Evolutionary conservation across 2,888 invertebrate genomes (phyloP).

Genomic region (Pseudolycoriella hygida): DNA sequence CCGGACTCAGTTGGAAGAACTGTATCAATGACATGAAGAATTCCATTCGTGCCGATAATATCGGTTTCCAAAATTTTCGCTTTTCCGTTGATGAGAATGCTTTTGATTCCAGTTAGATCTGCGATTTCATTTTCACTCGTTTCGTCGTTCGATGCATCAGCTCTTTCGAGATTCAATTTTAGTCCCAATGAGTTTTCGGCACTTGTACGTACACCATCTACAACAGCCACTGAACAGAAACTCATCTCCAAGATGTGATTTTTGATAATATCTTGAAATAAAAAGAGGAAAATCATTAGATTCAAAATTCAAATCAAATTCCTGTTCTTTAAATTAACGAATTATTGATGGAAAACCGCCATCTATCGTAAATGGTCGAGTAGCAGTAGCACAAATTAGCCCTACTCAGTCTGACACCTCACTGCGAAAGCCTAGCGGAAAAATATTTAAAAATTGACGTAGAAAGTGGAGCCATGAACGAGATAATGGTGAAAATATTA

Average conservation of each 20-base stretch:
- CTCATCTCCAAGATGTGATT: slow-evolving; percentile 49
- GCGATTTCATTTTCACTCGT: slow-evolving; percentile 30
- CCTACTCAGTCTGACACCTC: too few relatives aligned
- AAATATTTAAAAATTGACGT: too few relatives aligned
- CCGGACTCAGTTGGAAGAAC: slow-evolving; percentile 45
- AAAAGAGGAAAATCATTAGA: neutral
- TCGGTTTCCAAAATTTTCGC: slow-evolving; percentile 40
- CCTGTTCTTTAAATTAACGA: too few relatives aligned
- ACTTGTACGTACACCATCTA: slow-evolving; percentile 27
- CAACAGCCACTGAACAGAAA: slow-evolving; percentile 43
- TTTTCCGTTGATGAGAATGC: slow-evolving; percentile 37
- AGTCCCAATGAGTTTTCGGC: slow-evolving; percentile 27
- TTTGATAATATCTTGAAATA: slow-evolving; percentile 45
- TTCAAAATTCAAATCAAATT: neutral
- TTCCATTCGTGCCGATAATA: slow-evolving; percentile 53
- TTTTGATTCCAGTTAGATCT: slow-evolving; percentile 31
- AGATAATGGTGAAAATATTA: too few relatives aligned
- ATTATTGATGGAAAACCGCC: too few relatives aligned
- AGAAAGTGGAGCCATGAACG: too few relatives aligned
- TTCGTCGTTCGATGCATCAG: slow-evolving; percentile 30
- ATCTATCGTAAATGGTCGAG: too few relatives aligned
- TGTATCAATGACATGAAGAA: slow-evolving; percentile 47
- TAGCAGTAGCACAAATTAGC: too few relatives aligned
- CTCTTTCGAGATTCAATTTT: slow-evolving; percentile 22
- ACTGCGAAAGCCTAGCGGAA: too few relatives aligned